Base-by-base conservation (phyloP, 2,113 vertebrate species). In the Brachyhypopomus gauderio region DNA sequence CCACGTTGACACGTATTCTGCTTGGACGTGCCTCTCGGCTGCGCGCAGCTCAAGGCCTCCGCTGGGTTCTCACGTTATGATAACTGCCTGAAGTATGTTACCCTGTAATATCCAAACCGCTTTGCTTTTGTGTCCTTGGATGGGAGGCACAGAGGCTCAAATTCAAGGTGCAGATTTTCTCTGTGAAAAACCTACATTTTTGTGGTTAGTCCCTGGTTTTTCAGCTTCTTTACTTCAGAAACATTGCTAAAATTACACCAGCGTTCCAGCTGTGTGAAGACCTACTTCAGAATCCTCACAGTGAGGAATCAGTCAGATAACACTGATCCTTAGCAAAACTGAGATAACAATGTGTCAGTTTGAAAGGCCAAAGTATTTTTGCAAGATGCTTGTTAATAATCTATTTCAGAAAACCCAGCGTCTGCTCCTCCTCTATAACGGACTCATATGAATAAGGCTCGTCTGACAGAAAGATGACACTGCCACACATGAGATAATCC, bases 41-140 rank as follows among this genome's bases (percentile, higher is more conserved):
- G 14, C 11, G 23, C 55, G 71, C 20, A 17, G 12, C 14, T 36
- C 67, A 66, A 41, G 34, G 59, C 72, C 55, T 23, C 27, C n/a
- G 22, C 5, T 77, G 36, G 73, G 34, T 45, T 82, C 34, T 72
- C 52, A 67, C 45, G 75, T 7, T 56, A 27, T n/a, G 62, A 67
- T 69, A 80, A 83, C 71, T 63, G 52, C 38, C 74, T 81, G 36
- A 75, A 78, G 41, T 58, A 36, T 73, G 27, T 81, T 78, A 72
- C 75, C 52, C 67, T 81, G 70, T 69, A 74, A 70, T 56, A 60
- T 72, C 75, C 60, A 12, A 72, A 71, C 20, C n/a, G 60, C 60
- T 66, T 71, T 62, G 38, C 36, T 77, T 82, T 77, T 64, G 64
- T 71, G 64, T 71, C 14, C 71, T 30, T 64, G 59, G 71, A 72